phyloP scores from a whole-genome alignment of 1,140 invertebrate species.

The Neodiprion pinetum region DNA sequence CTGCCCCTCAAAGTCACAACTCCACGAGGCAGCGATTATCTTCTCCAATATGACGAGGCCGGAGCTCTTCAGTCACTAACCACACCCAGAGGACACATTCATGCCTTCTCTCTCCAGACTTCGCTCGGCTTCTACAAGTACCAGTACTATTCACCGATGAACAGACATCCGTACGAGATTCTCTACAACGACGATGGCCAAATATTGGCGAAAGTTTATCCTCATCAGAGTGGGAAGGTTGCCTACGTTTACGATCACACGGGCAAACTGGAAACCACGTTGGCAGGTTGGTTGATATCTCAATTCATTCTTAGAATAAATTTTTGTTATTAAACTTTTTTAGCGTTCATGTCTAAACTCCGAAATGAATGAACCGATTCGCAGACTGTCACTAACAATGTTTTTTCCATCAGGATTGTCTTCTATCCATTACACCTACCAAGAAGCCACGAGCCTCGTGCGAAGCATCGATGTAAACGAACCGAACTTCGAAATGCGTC shows the following conservation, averaged over 20 bases:
- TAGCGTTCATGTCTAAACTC: background rate
- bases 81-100: slow-evolving; percentile 91
- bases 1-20: slow-evolving; percentile 91
- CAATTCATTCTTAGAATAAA: slow-evolving; percentile 31
- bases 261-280: slow-evolving; percentile 81
- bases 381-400: slow-evolving; percentile 16
- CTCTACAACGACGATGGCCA: slow-evolving; percentile 90
- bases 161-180: slow-evolving; percentile 87
- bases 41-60: slow-evolving; percentile 90
- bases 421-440: slow-evolving; percentile 88
- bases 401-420: slow-evolving; percentile 69
- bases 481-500: slow-evolving; percentile 84
- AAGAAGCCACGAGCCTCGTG: slow-evolving; percentile 82
- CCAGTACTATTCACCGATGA: slow-evolving; percentile 89
- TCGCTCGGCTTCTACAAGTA: slow-evolving; percentile 93
- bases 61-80: slow-evolving; percentile 90
- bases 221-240: slow-evolving; percentile 88
- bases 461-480: slow-evolving; percentile 86
- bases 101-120: slow-evolving; percentile 90
- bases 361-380: background rate
- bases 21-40: slow-evolving; percentile 89
- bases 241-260: slow-evolving; percentile 87
- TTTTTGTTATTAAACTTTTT: background rate
- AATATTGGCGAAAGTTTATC: slow-evolving; percentile 87
- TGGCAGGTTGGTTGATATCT: slow-evolving; percentile 71